These are phyloP conservation scores for Erebia palarica DNA, from an alignment of 2,888 invertebrate species.

Conservation along the genomic window DNA sequence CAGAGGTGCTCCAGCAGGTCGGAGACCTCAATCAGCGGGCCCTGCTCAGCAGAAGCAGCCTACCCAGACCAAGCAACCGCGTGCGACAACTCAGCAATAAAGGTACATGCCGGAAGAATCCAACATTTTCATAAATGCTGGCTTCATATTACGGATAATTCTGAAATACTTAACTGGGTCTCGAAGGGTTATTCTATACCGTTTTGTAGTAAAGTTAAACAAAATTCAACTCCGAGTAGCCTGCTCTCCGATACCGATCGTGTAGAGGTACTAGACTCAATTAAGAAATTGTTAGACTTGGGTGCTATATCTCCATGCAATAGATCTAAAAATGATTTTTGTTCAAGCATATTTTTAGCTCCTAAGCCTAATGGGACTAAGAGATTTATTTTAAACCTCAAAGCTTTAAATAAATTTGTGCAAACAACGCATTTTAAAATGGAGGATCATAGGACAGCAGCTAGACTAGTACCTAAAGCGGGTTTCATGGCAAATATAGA, in stretches of 20 bases:
- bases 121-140: neutral
- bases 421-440: constrained; percentile 35
- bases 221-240: neutral
- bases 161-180: constrained; percentile 4
- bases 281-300: neutral
- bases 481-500: constrained; percentile 29
- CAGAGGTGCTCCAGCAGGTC: neutral
- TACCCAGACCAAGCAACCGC: neutral
- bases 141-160: no score
- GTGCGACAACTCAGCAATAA: neutral
- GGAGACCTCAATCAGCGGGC: neutral
- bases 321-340: constrained; percentile 4
- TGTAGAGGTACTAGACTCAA: neutral
- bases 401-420: constrained; percentile 31
- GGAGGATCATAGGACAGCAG: constrained; percentile 27
- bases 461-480: constrained; percentile 24
- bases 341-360: neutral
- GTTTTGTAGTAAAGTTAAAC: neutral
- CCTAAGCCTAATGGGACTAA: neutral
- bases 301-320: neutral
- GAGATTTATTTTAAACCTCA: constrained; percentile 34
- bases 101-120: neutral
- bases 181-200: neutral
- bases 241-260: neutral
- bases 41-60: neutral